Evolutionary conservation across 2,888 invertebrate genomes (phyloP).

Genomic region (Eristalis arbustorum): DNA sequence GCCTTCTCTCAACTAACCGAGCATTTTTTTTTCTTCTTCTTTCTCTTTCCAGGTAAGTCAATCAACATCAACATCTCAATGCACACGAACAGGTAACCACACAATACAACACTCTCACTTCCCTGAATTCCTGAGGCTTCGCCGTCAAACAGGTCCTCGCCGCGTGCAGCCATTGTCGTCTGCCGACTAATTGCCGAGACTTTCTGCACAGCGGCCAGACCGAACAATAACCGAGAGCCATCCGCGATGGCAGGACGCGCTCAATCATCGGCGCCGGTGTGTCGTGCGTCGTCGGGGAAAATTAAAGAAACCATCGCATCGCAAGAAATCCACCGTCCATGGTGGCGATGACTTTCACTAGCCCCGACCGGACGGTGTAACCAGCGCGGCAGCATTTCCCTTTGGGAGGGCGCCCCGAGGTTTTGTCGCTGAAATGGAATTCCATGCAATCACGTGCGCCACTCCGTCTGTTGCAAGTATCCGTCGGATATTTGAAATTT

Average conservation of each 20-base stretch:
- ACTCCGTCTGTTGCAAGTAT: slow-evolving; percentile 19
- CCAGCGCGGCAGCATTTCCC: not conserved
- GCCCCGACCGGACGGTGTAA: not conserved
- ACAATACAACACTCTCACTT: slow-evolving; percentile 30
- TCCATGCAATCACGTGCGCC: slow-evolving; percentile 39
- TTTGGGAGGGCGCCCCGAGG: not conserved
- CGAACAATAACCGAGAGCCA: slow-evolving; percentile 29
- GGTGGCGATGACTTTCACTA: no score
- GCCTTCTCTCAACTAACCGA: slow-evolving; percentile 19
- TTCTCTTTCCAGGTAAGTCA: slow-evolving; percentile 59
- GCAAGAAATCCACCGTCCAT: no score
- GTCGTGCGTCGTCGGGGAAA: slow-evolving; percentile 25
- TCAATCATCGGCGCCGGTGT: slow-evolving; percentile 41
- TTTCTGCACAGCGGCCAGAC: not conserved
- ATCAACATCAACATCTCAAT: slow-evolving; percentile 12
- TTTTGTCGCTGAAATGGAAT: slow-evolving; percentile 38
- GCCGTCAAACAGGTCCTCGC: slow-evolving; percentile 28
- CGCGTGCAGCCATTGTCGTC: not conserved
- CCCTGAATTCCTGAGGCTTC: slow-evolving; percentile 3
- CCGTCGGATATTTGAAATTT: slow-evolving; percentile 25
- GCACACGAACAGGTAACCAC: not conserved
- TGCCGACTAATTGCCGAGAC: slow-evolving; percentile 6
- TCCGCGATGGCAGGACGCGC: slow-evolving; percentile 7
- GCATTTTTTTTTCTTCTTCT: not conserved
- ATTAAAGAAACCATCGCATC: slow-evolving; percentile 47